Percentiles rank a stretch among this genome's conserved stretches.
These are phyloP conservation scores for Centropus unirufus DNA, from an alignment of 2,113 vertebrate species.

Conservation along the genomic window DNA sequence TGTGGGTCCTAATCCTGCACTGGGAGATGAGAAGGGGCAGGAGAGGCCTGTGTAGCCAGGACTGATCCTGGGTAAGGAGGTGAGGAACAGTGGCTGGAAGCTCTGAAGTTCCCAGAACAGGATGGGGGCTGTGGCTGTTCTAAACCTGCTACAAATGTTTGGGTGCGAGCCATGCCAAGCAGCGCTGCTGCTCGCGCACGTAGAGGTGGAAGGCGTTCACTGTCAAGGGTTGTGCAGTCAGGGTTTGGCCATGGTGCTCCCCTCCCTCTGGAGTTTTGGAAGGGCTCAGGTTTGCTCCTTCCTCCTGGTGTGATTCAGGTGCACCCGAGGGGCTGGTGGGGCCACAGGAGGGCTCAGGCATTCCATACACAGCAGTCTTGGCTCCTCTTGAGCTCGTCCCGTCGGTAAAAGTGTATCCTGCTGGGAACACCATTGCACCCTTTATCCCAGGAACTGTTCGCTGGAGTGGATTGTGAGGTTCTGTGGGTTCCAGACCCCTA, in stretches of 20 bases:
- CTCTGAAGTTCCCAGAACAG: neutral
- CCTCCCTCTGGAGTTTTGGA: neutral
- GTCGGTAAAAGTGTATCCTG: rapidly evolving
- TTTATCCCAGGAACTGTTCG: neutral
- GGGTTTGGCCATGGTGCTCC: neutral
- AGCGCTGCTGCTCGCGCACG: rapidly evolving
- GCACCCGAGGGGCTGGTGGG: neutral
- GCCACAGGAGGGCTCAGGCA: neutral
- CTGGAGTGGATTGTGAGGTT: neutral
- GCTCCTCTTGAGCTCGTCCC: rapidly evolving
- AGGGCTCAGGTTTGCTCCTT: neutral
- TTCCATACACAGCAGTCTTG: neutral
- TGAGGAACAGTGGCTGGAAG: neutral
- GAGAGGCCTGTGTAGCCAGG: neutral
- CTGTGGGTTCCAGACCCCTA: neutral
- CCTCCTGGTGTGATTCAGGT: rapidly evolving
- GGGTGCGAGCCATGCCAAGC: neutral
- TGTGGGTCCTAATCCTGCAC: neutral
- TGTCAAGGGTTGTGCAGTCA: rapidly evolving
- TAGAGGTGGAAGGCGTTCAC: rapidly evolving
- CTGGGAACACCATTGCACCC: too few species aligned
- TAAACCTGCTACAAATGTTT: neutral
- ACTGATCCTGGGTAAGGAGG: neutral
- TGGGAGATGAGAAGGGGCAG: neutral
- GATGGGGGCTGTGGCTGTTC: neutral